Base-by-base conservation (phyloP, 92 coral and sea anemone genomes). In the Porites cylindrica region DNA sequence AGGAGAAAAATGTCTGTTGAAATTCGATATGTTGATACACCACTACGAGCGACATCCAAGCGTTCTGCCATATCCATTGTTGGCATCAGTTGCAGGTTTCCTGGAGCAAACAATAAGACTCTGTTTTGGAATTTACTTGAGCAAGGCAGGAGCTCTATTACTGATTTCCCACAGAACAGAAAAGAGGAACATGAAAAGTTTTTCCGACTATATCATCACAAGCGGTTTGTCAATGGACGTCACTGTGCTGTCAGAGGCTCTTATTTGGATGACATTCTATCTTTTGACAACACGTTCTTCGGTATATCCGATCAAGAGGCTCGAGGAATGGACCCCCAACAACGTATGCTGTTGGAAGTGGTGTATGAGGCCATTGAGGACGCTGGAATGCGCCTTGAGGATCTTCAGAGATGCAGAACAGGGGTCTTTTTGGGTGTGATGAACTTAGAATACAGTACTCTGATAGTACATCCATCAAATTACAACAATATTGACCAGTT, bases 301-400 rank as follows among this genome's bases (percentile, higher is more conserved):
- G 91, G 90, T 50, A 91, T 93, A 23, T 93, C 98, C 16, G 82
- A 86, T 19, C 93, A 88, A 38, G 98, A 95, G 69, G 94, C 94
- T 8, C 94, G 89, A 19, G 82, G 87, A 19, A 81, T 93, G 92
- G 98, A 95, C 52, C 98, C 98, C 2, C 98, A 93, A 65, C 98
- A 95, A 60, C 64, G 96, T 71, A 81, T 95, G 13, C 87, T 93
- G 7, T 83, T 95, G 7, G 93, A 95, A 66, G 94, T 93, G 19
- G 96, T 93, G 29, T 95, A 93, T 71, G 98, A 95, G 58, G 98
- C 98, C 14, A 95, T 93, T 50, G 98, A 95, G 82, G 98, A 95
- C 63, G 93, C 98, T 2, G 98, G 98, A 19, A 72, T 93, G 72
- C 81, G 82, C 10, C 90, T 95, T 11, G 95, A 95, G 53, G 98